Conservation (phyloP, 1,140 invertebrate genomes). For the Drosophila paulistorum region DNA sequence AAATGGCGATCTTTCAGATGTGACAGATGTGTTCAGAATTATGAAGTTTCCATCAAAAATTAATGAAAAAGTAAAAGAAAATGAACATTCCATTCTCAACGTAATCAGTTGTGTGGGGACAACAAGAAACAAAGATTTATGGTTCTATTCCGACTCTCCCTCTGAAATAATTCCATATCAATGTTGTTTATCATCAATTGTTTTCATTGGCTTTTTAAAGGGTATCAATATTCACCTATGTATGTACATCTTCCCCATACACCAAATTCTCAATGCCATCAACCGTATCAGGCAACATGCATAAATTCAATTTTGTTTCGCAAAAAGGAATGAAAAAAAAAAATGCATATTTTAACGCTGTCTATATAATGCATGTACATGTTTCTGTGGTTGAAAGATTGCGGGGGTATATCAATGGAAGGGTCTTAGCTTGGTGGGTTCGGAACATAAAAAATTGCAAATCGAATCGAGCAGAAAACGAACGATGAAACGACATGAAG, state of each 20-base stretch:
- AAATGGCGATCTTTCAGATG: too few relatives aligned
- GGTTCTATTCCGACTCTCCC: too few relatives aligned
- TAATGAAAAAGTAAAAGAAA: too few relatives aligned
- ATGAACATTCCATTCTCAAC: too few relatives aligned
- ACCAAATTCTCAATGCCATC: not conserved
- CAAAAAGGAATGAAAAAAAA: constrained; percentile 40
- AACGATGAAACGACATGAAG: constrained; percentile 19
- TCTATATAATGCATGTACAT: constrained; percentile 48
- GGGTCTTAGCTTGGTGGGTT: constrained; percentile 6
- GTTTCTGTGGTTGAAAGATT: constrained; percentile 2
- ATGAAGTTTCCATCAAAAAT: too few relatives aligned
- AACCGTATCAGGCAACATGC: constrained; percentile 43
- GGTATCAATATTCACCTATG: constrained; percentile 1
- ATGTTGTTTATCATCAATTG: too few relatives aligned
- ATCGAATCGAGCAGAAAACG: constrained; percentile 70
- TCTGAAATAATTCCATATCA: too few relatives aligned
- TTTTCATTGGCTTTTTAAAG: not conserved
- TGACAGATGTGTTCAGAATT: too few relatives aligned
- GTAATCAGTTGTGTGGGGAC: too few relatives aligned
- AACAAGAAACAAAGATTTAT: too few relatives aligned
- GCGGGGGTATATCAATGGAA: constrained; percentile 20
- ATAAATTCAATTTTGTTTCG: constrained; percentile 70
- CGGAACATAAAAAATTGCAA: constrained; percentile 70
- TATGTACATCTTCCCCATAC: not conserved
- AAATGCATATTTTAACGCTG: constrained; percentile 73